These are phyloP conservation scores for Sarcophaga peregrina DNA, from an alignment of 1,140 invertebrate species.

Conservation along the genomic window DNA sequence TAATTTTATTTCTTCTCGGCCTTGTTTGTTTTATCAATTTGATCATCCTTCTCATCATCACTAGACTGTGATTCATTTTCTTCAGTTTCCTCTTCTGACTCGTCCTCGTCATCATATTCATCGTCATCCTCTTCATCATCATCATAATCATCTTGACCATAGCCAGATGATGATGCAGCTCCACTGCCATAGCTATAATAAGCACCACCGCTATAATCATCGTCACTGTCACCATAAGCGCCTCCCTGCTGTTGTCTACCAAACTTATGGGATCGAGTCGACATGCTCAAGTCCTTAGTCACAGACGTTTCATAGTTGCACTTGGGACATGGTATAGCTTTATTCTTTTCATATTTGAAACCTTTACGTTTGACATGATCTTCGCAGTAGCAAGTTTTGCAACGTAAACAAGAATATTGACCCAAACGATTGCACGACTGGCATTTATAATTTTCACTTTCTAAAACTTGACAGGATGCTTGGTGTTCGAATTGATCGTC, in stretches of 20 bases:
- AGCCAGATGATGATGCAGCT: slow-evolving; percentile 67
- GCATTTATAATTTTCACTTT: slow-evolving; percentile 94
- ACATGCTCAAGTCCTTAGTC: slow-evolving; percentile 95
- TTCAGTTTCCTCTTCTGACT: slow-evolving; percentile 66
- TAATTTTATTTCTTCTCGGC: not conserved
- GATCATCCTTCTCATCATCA: slow-evolving; percentile 50
- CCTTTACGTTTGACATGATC: slow-evolving; percentile 94
- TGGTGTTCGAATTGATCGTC: slow-evolving; percentile 99
- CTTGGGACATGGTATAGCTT: slow-evolving; percentile 92
- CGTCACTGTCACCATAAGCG: slow-evolving; percentile 71
- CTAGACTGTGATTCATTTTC: slow-evolving; percentile 69
- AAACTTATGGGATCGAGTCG: slow-evolving; percentile 86
- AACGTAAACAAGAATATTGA: slow-evolving; percentile 93
- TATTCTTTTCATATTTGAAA: slow-evolving; percentile 91
- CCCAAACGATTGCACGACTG: slow-evolving; percentile 94
- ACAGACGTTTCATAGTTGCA: slow-evolving; percentile 91
- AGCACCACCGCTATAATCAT: slow-evolving; percentile 69
- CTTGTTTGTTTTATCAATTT: not conserved
- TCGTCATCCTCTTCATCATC: slow-evolving; percentile 71
- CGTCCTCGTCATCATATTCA: slow-evolving; percentile 66
- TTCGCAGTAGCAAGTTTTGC: slow-evolving; percentile 96
- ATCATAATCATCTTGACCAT: slow-evolving; percentile 67
- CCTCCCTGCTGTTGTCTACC: slow-evolving; percentile 79
- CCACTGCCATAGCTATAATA: slow-evolving; percentile 54
- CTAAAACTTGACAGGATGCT: slow-evolving; percentile 94